phyloP scores from a whole-genome alignment of 1,140 invertebrate genomes.

The Drosophila repleta region DNA sequence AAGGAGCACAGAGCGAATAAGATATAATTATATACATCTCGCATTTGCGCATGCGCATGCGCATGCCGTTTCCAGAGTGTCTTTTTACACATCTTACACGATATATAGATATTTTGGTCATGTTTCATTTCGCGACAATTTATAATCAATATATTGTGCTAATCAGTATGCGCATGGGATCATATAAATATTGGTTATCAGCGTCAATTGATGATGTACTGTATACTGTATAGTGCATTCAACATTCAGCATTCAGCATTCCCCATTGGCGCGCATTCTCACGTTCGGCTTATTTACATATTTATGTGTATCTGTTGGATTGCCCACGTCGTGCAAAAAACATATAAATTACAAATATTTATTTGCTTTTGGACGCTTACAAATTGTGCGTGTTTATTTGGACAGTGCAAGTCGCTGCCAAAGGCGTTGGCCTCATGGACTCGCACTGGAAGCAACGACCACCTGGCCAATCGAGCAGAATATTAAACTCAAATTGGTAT shows the following conservation, averaged over 20 bases:
- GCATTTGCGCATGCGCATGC: not conserved
- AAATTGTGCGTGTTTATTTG: conserved; percentile 80
- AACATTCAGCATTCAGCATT: conserved; percentile 58
- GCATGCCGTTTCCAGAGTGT: not conserved
- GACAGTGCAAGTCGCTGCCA: conserved; percentile 55
- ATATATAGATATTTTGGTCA: not conserved
- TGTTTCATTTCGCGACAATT: not conserved
- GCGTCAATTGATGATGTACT: not conserved
- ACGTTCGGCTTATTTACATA: conserved; percentile 69
- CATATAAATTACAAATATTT: conserved; percentile 79
- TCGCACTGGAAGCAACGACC: conserved; percentile 30
- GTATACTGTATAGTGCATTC: conserved; percentile 40
- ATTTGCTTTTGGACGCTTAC: conserved; percentile 74
- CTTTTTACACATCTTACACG: not conserved
- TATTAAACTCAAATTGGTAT: conserved; percentile 16
- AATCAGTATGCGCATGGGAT: conserved; percentile 18
- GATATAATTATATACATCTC: not conserved
- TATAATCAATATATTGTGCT: conserved; percentile 2
- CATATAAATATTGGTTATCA: conserved; percentile 7
- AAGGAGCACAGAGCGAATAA: not conserved
- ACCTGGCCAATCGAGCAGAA: conserved; percentile 41
- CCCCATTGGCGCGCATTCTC: conserved; percentile 55
- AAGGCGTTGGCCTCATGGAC: conserved; percentile 37
- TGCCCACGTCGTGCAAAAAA: conserved; percentile 67
- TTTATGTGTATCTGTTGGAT: conserved; percentile 35